phyloP scores from a whole-genome alignment of 2,113 vertebrate genomes.

The Nannobrachium achirus region DNA sequence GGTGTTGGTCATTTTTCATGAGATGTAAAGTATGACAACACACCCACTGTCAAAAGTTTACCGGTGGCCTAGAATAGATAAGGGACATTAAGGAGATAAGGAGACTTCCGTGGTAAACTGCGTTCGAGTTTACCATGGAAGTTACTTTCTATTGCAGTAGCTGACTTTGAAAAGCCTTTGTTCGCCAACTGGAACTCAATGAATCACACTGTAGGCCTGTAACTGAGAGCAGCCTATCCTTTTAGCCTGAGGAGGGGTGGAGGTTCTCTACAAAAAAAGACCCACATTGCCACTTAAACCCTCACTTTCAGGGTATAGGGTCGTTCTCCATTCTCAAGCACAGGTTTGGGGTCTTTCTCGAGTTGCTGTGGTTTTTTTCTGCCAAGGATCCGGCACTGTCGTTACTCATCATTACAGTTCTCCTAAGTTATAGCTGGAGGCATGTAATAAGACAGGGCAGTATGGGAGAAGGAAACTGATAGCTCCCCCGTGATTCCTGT shows the following conservation, averaged over 20 bases:
- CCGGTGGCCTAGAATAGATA: slow-evolving; percentile 31
- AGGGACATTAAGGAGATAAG: slow-evolving; percentile 11
- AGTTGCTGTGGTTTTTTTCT: slow-evolving; percentile 29
- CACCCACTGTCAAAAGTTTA: slow-evolving; percentile 7
- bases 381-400: slow-evolving; percentile 44
- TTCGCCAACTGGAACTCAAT: slow-evolving; percentile 56
- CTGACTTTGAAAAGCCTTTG: slow-evolving; percentile 42
- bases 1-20: slow-evolving; percentile 21
- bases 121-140: slow-evolving; percentile 33
- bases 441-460: slow-evolving; percentile 53
- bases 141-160: slow-evolving; percentile 18
- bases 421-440: slow-evolving; percentile 54
- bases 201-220: slow-evolving; percentile 38
- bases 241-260: slow-evolving; percentile 25
- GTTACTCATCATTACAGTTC: slow-evolving; percentile 68
- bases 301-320: slow-evolving; percentile 33
- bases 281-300: slow-evolving; percentile 50
- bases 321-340: slow-evolving; percentile 28
- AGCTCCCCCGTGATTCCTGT: slow-evolving; percentile 45
- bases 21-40: slow-evolving; percentile 3
- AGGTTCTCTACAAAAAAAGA: slow-evolving; percentile 30
- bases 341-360: slow-evolving; percentile 22
- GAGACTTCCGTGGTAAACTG: slow-evolving; percentile 34
- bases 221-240: slow-evolving; percentile 44
- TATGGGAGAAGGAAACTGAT: slow-evolving; percentile 44